Percentiles rank a stretch among this genome's conserved stretches.
Conservation (phyloP, 2,113 vertebrate genomes). For the Cyphomyrus discorhynchus region DNA sequence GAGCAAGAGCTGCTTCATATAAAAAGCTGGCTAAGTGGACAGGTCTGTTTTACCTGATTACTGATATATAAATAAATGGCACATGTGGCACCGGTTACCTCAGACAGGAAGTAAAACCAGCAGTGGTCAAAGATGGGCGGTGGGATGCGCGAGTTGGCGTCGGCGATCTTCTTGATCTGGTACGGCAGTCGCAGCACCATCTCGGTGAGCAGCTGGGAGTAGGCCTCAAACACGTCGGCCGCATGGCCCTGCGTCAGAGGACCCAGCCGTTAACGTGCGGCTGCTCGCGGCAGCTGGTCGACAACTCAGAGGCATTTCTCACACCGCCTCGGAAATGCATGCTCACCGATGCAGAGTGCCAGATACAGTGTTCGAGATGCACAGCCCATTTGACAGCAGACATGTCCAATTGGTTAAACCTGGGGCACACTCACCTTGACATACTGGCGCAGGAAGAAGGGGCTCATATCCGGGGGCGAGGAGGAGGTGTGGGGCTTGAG, state of each 20-base stretch:
- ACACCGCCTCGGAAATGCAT: not conserved
- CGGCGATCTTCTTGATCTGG: conserved; percentile 98
- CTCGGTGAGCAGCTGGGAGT: conserved; percentile 94
- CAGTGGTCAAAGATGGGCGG: conserved; percentile 95
- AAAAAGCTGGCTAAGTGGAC: not conserved
- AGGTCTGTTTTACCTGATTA: not conserved
- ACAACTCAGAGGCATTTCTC: not conserved
- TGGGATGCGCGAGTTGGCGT: conserved; percentile 86
- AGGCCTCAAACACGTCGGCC: conserved; percentile 96
- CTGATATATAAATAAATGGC: not conserved
- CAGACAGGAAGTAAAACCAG: conserved; percentile 96
- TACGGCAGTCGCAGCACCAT: conserved; percentile 95
- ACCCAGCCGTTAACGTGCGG: not conserved
- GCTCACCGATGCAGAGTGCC: not conserved
- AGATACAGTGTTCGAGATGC: not conserved
- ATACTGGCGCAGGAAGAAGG: conserved; percentile 95
- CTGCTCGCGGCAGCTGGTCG: not conserved
- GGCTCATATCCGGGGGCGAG: conserved; percentile 97
- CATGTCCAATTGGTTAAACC: not conserved
- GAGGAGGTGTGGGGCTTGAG: conserved; percentile 89
- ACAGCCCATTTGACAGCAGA: not conserved
- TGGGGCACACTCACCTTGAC: conserved; percentile 74
- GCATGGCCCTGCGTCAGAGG: conserved; percentile 75
- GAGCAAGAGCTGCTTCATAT: not conserved
- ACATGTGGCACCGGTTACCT: conserved; percentile 57